Base-by-base conservation (phyloP, 1,140 invertebrate genomes). In the Bactericera cockerelli region DNA sequence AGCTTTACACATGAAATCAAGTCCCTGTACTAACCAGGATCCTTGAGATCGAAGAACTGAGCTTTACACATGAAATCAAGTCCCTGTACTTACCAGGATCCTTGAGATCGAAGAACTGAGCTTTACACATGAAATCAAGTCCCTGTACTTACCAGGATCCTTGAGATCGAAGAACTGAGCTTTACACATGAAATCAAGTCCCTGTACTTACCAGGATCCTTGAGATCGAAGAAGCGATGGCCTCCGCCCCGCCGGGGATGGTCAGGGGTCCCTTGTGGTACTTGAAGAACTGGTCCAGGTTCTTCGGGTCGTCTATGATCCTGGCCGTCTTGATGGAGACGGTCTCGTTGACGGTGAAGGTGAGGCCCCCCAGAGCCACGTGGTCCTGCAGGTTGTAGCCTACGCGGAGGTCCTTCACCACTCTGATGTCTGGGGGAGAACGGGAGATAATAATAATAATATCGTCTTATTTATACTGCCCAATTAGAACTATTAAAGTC, bases 311-410 rank as follows among this genome's bases (percentile, higher is more conserved):
- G 1, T 61, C 39, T 1, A 67, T 16, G 26, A 67, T 59, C 31
- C 61, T 28, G 0, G 25, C 4, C 0, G 67, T 63, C n/a, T 49
- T 42, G 4, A 70, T 3, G 53, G 69, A 55, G 26, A 69, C 67
- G 0, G 76, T 71, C 55, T 78, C 68, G 66, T 82, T 73, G 0
- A 86, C 76, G 1, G 79, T 68, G 65, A 84, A 87, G 1, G 79
- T 78, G 1, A 89, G 58, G 1, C 81, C 80, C 1, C 83, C 84
- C 2, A 80, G 75, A 0, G 81, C 80, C 16, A 86, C 79, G 62
- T 90, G 87, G 68, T 89, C 87, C 76, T 86, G 85, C 2, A 89
- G 69, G 67, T 88, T 89, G 55, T 80, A 79, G 1, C 86, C 86
- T 2, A 88, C 86, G n/a, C 77, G 81, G 16, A 86, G 74, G 73